These are phyloP conservation scores for Aethina tumida DNA, from an alignment of 1,140 invertebrate genomes.

Conservation along the genomic window DNA sequence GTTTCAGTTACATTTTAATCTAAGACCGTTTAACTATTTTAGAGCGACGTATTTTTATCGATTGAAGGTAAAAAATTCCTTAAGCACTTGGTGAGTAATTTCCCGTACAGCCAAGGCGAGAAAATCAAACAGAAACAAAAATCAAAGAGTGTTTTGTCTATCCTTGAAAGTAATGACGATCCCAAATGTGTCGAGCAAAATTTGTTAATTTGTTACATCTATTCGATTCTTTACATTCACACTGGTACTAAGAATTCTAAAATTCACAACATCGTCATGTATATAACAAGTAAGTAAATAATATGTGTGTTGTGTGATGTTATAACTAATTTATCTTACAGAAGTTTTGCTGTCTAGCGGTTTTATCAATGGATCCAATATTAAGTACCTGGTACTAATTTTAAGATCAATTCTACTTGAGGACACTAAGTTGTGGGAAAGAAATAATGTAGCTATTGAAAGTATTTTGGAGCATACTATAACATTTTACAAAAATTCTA, in stretches of 20 bases:
- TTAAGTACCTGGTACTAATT: constrained; percentile 33
- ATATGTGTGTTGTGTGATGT: constrained; percentile 2
- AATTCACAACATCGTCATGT: constrained; percentile 35
- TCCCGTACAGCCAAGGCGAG: constrained; percentile 23
- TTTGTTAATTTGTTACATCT: constrained; percentile 42
- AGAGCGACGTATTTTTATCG: constrained; percentile 21
- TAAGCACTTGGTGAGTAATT: constrained; percentile 19
- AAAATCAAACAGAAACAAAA: constrained; percentile 13
- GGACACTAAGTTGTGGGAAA: constrained; percentile 25
- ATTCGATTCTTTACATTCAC: constrained; percentile 38
- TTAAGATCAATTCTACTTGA: constrained; percentile 36
- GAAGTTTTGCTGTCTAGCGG: constrained; percentile 12
- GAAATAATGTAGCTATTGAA: constrained; percentile 10
- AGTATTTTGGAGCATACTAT: constrained; percentile 37
- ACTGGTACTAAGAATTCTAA: constrained; percentile 31
- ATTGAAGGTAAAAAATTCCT: constrained; percentile 24
- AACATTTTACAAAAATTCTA: constrained; percentile 36
- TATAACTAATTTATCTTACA: constrained; percentile 5
- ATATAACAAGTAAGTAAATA: constrained; percentile 38
- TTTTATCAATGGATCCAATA: constrained; percentile 11
- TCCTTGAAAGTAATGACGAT: constrained; percentile 30
- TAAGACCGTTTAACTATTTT: constrained; percentile 7
- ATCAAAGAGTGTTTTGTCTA: constrained; percentile 12
- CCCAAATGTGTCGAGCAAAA: constrained; percentile 42
- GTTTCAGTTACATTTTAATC: constrained; percentile 6